Conservation (phyloP, 2,113 vertebrate species). For the Empidonax traillii region DNA sequence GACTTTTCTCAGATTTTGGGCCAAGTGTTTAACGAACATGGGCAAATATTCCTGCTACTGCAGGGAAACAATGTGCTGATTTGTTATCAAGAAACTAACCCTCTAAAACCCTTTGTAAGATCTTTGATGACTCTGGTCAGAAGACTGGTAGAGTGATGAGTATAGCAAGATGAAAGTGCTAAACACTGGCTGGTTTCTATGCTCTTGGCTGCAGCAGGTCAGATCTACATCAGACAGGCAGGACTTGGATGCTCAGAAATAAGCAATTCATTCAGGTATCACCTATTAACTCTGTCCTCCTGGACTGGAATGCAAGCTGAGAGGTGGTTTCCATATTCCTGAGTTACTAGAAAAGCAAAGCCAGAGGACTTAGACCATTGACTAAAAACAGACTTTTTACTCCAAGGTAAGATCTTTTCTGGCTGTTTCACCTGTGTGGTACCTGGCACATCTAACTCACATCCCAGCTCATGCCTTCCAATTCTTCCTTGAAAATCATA, state of each 20-base stretch:
- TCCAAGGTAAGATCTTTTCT: not conserved
- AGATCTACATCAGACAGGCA: not conserved
- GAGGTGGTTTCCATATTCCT: rapidly evolving
- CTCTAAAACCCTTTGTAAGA: not conserved
- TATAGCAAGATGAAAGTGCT: not conserved
- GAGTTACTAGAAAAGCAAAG: not conserved
- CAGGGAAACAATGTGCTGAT: not conserved
- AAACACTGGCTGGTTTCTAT: not conserved
- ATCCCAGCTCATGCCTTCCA: not conserved
- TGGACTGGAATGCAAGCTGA: not conserved
- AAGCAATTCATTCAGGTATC: not conserved
- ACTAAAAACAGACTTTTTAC: not conserved
- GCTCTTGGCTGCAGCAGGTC: not conserved
- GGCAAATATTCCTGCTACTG: not conserved
- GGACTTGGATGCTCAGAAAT: not conserved
- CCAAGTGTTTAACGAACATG: not conserved
- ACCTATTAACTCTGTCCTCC: not conserved
- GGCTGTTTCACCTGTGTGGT: not conserved
- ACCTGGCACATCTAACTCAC: not conserved
- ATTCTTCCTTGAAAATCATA: not conserved
- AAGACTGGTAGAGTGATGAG: not conserved
- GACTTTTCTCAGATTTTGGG: not conserved
- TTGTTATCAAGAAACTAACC: not conserved
- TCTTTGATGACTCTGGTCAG: not conserved
- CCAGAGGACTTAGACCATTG: not conserved